These are phyloP conservation scores for Saccopteryx leptura DNA, from an alignment of 2,113 vertebrate genomes.

Conservation along the genomic window DNA sequence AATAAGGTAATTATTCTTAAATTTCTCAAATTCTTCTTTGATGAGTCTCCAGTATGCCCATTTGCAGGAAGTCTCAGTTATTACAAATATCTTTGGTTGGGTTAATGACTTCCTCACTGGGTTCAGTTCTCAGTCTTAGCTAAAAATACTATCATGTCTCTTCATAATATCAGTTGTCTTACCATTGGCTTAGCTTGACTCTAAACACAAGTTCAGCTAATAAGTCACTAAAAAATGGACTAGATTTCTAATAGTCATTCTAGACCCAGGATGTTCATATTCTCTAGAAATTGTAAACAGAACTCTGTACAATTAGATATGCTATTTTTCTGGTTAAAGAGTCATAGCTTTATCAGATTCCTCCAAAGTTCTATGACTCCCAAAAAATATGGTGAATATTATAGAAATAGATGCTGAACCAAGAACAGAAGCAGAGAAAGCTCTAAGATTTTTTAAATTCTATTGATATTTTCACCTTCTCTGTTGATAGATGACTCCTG, in stretches of 20 bases:
- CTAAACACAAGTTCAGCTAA: not conserved
- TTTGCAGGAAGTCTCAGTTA: not conserved
- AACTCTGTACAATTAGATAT: not conserved
- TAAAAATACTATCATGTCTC: not conserved
- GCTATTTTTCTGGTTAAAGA: not conserved
- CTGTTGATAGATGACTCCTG: not conserved
- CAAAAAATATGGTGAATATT: not conserved
- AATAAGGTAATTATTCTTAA: not conserved
- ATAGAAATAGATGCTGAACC: not conserved
- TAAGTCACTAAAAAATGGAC: not conserved
- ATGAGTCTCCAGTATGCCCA: not conserved
- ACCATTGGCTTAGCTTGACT: not conserved
- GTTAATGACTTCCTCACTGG: not conserved
- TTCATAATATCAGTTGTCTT: not conserved
- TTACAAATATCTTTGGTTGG: not conserved
- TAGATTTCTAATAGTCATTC: not conserved
- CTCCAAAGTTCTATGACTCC: not conserved
- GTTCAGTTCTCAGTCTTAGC: not conserved
- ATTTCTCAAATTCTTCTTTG: not conserved
- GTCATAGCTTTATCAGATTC: not conserved
- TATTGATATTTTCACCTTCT: not conserved
- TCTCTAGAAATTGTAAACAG: not conserved
- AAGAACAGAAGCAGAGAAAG: not conserved
- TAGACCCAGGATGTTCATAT: not conserved
- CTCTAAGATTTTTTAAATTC: not conserved